Base-by-base conservation (phyloP, 2,113 vertebrate genomes). In the Aldabrachelys gigantea region DNA sequence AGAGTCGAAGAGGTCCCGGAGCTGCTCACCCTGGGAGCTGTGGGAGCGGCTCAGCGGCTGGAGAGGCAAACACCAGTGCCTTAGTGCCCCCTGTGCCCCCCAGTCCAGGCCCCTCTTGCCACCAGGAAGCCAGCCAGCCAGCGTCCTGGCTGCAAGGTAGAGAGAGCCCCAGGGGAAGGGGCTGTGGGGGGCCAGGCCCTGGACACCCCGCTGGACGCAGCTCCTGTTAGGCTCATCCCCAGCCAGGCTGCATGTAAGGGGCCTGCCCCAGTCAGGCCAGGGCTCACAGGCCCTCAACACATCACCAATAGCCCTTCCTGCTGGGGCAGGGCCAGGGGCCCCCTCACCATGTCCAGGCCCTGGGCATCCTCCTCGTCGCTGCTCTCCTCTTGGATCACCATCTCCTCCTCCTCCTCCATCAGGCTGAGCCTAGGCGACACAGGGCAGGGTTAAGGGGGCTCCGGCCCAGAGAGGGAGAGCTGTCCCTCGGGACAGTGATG, bases 1-100 rank as follows among this genome's bases (percentile, higher is more conserved):
- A 96, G 97, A 98, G 35, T 98, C 97, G 78, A 99, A 98, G 53
- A 99, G 95, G 90, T 98, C 97, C 72, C 80, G 93, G 49, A 93
- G n/a, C 8, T 41, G 91, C 50, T 96, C 93, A 56, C 92, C 84
- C 78, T 88, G 47, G 79, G 87, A 89, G 79, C 90, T 87, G 22
- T 81, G 54, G 8, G 17, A 10, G 85, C 17, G 38, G 35, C 35
- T 13, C 29, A 27, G 27, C 5, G 27, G 94, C 87, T 19, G 38
- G 62, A 19, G 29, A 75, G 44, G 38, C 31, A 65, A 95, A 25
- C 54, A 78, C n/a, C 22, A 85, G 57, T 11, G 97, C 89, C 91
- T 93, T 44, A 53, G 52, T 75, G 84, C 82, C 54, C 96, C 96
- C 84, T 87, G 95, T 5, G 80, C 41, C 35, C 89, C 78, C 49